Percentiles rank a stretch among this genome's conserved stretches.
Evolutionary conservation across 2,113 vertebrate genomes (phyloP).

Genomic region (Ophiodon elongatus): DNA sequence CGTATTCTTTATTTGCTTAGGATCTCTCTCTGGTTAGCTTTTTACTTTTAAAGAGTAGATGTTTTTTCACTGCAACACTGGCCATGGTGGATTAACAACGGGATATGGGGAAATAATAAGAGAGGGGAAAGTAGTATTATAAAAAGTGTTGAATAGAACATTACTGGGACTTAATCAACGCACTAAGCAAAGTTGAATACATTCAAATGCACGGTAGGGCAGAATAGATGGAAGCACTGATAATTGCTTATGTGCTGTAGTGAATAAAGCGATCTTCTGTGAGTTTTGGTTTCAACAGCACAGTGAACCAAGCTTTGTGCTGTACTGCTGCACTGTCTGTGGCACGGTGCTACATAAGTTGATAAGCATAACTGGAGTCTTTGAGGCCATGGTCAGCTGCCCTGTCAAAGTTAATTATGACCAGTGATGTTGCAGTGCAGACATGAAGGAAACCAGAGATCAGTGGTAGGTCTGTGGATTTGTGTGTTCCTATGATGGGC

Average conservation of each 20-base stretch:
- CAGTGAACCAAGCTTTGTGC: not conserved
- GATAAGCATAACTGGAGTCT: constrained; percentile 25
- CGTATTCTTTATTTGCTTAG: not conserved
- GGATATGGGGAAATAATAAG: not conserved
- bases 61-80: not conserved
- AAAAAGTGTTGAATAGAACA: not conserved
- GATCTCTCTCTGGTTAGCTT: not conserved
- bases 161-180: not conserved
- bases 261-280: not conserved
- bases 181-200: not conserved
- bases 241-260: not conserved
- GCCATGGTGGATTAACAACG: not conserved
- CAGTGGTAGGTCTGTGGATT: not conserved
- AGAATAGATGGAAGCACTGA: not conserved
- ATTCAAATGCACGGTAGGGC: not conserved
- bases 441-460: not conserved
- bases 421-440: not conserved
- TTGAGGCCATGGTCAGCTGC: not conserved
- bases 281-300: not conserved
- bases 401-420: constrained; percentile 38
- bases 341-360: not conserved
- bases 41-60: not conserved
- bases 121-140: not conserved
- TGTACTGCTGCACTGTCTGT: constrained; percentile 1
- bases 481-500: not conserved